Percentiles rank a stretch among this genome's conserved stretches.
phyloP scores from a whole-genome alignment of 2,888 invertebrate species.

The Athripsodes cinereus region DNA sequence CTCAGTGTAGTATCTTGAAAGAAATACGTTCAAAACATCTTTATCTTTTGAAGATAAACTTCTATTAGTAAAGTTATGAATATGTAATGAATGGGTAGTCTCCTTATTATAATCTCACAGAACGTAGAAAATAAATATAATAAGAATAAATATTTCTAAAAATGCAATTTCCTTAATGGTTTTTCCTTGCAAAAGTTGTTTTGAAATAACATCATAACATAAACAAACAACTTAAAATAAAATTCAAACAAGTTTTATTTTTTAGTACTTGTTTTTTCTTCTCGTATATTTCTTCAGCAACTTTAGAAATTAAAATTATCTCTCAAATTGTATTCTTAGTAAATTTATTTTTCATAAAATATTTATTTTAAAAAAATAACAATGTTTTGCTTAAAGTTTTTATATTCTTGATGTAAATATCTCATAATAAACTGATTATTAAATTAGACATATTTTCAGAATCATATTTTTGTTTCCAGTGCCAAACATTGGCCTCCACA shows the following conservation, averaged over 20 bases:
- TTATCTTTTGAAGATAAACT: background rate
- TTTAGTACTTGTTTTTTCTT: background rate
- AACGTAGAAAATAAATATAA: background rate
- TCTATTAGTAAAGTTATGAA: background rate
- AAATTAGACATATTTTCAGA: too few relatives aligned
- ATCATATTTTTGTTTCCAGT: too few relatives aligned
- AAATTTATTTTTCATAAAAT: too few relatives aligned
- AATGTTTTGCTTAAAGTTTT: too few relatives aligned
- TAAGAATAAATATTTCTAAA: too few relatives aligned
- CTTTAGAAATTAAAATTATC: background rate
- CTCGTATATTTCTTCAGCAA: background rate
- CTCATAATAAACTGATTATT: too few relatives aligned
- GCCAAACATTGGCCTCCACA: too few relatives aligned
- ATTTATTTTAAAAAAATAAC: too few relatives aligned
- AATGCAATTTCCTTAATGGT: slow-evolving; percentile 1
- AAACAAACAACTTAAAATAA: background rate
- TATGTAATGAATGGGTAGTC: background rate
- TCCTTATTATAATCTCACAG: too few relatives aligned
- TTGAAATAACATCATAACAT: background rate
- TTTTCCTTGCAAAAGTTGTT: background rate
- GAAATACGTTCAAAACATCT: background rate
- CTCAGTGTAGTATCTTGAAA: background rate
- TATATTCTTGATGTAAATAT: too few relatives aligned
- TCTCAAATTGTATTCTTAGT: background rate
- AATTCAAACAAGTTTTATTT: background rate